Conservation (phyloP, 2,113 vertebrate genomes). For the Scomber colias region DNA sequence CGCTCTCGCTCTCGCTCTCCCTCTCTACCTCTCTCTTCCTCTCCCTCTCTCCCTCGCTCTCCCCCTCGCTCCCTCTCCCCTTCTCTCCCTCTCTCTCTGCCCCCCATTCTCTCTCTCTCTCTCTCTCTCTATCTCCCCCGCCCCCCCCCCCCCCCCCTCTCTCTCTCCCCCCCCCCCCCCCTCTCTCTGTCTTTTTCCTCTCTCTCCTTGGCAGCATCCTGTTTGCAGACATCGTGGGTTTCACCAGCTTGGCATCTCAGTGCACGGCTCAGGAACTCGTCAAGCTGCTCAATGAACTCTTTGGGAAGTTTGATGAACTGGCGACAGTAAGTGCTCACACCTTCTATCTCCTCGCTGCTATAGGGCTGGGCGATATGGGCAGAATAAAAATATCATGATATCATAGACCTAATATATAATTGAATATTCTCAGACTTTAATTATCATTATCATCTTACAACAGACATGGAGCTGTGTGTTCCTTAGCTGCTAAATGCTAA, state of each 20-base stretch:
- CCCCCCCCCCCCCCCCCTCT: not conserved
- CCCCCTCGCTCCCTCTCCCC: no score
- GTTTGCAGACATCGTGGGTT: slow-evolving; percentile 98
- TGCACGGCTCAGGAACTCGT: slow-evolving; percentile 98
- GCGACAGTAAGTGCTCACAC: slow-evolving; percentile 91
- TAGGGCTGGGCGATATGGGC: no score
- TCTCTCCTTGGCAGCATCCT: slow-evolving; percentile 89
- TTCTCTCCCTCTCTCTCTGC: not conserved
- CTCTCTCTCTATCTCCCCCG: not conserved
- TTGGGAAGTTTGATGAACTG: slow-evolving; percentile 98
- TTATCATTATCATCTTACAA: no score
- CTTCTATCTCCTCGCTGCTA: not conserved
- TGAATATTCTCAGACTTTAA: no score
- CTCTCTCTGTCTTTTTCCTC: not conserved
- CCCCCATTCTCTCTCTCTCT: slow-evolving; percentile 10
- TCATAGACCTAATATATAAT: no score
- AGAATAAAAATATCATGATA: no score
- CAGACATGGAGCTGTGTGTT: no score
- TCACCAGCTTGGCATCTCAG: slow-evolving; percentile 97
- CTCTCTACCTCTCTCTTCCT: no score
- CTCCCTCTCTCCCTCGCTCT: no score
- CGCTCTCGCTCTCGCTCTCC: no score
- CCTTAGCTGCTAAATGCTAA: not conserved
- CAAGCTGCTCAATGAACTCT: slow-evolving; percentile 97
- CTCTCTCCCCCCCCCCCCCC: not conserved